Base-by-base conservation (phyloP, 1,140 invertebrate species). In the Meteorus sp. region DNA sequence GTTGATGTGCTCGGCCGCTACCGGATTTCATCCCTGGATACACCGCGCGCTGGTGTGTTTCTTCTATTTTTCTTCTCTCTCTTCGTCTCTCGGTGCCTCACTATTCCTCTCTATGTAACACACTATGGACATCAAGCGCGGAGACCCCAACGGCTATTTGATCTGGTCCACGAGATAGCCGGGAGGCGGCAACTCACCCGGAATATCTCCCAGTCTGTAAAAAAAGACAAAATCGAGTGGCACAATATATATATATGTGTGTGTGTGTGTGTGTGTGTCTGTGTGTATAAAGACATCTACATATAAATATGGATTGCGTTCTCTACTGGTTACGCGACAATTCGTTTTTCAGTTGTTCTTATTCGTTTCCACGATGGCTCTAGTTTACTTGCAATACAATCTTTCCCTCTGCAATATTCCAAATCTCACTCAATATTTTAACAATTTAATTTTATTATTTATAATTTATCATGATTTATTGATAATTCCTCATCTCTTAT, bases 11-110 rank as follows among this genome's bases (percentile, higher is more conserved):
- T 66, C 69, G 62, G n/a, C 64, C 64, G 75, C 76, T 78, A 78
- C 76, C 72, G 73, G 73, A 78, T 79, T 78, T 79, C 68, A 78
- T 69, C 73, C 75, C 75, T 74, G 74, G 70, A 67, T 78, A 73
- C 66, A 74, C 74, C 29, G 54, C n/a, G n/a, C n/a, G 52, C 39
- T 35, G 50, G 39, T 29, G n/a, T n/a, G n/a, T n/a, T n/a, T n/a
- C n/a, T n/a, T n/a, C n/a, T n/a, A n/a, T n/a, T 56, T 47, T 53
- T 35, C 15, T 41, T 47, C 31, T 47, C 47, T 33, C 13, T 51
- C n/a, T 29, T 17, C 11, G 5, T 52, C 15, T 53, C 39, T 25
- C 23, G n/a, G 4, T 23, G 39, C 2, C 29, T 11, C 23, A 15
- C n/a, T 43, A 13, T 13, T 15, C 9, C 45, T 22, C 20, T 44